Percentiles rank a stretch among this genome's conserved stretches.
phyloP scores from a whole-genome alignment of 1,140 invertebrate genomes.

The Diabrotica undecimpunctata region DNA sequence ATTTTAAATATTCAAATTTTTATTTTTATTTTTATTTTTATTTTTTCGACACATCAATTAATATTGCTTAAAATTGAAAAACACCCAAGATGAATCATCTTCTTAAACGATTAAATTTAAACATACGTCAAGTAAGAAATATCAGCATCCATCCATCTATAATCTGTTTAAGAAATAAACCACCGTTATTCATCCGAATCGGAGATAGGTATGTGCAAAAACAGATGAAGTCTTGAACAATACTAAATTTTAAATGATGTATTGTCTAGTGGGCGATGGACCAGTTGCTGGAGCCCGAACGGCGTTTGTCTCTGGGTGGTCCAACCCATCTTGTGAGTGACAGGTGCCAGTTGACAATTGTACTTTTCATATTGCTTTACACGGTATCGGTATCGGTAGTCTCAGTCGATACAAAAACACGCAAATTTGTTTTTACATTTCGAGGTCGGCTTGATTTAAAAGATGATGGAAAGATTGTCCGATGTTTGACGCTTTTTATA shows the following conservation, averaged over 20 bases:
- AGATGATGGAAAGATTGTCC: too few species aligned
- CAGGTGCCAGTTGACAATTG: constrained; percentile 1
- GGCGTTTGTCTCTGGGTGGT: background rate
- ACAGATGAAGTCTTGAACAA: background rate
- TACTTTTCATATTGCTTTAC: background rate
- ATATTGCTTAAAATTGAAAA: too few species aligned
- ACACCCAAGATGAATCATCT: too few species aligned
- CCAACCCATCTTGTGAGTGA: background rate
- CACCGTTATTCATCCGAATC: background rate
- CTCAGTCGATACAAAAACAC: background rate
- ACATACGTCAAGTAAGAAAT: too few species aligned
- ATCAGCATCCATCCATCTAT: too few species aligned
- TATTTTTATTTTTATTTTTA: too few species aligned
- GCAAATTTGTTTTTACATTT: background rate
- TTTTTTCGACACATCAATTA: too few species aligned
- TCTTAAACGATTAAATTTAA: too few species aligned
- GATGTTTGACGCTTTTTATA: too few species aligned
- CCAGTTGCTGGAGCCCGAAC: background rate
- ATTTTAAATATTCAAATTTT: too few species aligned
- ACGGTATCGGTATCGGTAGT: background rate
- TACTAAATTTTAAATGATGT: constrained; percentile 3
- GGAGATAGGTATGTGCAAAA: background rate
- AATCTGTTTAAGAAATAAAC: too few species aligned
- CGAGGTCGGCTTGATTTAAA: too few species aligned
- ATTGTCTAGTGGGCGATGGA: background rate